Evolutionary conservation across 2,888 invertebrate species (phyloP), one percentile per base, ranked within the genome.

Genomic region (Scaptodrosophila latifasciaeformis): DNA sequence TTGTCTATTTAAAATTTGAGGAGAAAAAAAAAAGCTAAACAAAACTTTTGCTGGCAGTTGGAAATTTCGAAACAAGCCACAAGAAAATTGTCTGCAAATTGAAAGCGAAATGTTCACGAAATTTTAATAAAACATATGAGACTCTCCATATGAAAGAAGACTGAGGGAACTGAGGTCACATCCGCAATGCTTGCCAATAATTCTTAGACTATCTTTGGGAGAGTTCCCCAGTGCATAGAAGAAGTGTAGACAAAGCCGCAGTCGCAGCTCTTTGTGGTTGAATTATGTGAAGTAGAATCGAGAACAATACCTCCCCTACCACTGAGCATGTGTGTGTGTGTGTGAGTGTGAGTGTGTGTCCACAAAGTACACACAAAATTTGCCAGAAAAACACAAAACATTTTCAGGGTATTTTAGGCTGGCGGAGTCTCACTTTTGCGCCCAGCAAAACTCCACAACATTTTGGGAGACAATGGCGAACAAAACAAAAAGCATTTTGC

Each of bases 161-260:
- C 18, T 50, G 15, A 15, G n/a, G 19, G 6, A 37, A 37, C 2
- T 2, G 13, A 6, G 9, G 9, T 9, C 17, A 37, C 7, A 18
- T 48, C 71, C 71, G 64, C 67, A 77, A 49, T 57, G 68, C 60
- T 59, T 60, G 76, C 79, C 81, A 66, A 80, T 71, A 71, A 74
- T 60, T 81, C 65, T 81, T 71, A 69, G 79, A 74, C 72, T 74
- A 74, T 74, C 72, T 74, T 78, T 55, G 43, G 48, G 10, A 34
- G 34, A 34, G 34, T 13, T 7, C 34, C 12, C 34, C 13, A 34
- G 13, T 10, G 49, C 59, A 64, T 52, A 56, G 70, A 75, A 79
- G 71, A 67, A 78, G 81, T 67, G 79, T 77, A 81, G 76, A 81
- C 79, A 81, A 76, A 62, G 61, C 82, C 80, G 57, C 70, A 66